Evolutionary conservation across 2,888 invertebrate genomes (phyloP), one percentile per base, ranked within the genome.

Genomic region (Cancer borealis): DNA sequence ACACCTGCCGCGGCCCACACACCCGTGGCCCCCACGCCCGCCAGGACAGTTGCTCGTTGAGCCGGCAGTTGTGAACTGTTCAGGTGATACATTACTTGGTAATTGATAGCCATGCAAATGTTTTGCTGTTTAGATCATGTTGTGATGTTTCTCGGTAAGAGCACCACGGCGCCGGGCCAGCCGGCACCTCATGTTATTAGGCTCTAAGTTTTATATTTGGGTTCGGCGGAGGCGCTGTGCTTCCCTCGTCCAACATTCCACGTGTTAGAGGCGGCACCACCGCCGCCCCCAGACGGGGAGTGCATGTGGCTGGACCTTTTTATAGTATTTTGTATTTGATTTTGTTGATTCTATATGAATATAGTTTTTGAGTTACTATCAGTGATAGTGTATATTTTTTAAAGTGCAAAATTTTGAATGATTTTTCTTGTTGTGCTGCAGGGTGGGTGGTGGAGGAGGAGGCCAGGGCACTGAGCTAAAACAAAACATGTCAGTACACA

Each of bases 31-130:
- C 84, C 84, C 84, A 84, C 84, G 84, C 84, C 39, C 84, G 84
- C 84, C 84, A 84, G 84, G 84, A 84, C 84, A 93, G 91, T 93
- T 91, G 91, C 88, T 94, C 66, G 54, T 91, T 92, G 91, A 87
- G 88, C 94, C 87, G 84, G 88, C 94, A 91, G 94, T 92, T 92
- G 84, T 54, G 91, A 92, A 94, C 94, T 94, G 94, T 39, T 73
- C 92, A 84, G 92, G 94, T 94, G 92, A 94, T 94, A 91, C 90
- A 91, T 92, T 88, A 92, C 87, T 94, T 92, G 92, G 84, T 92
- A 92, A 94, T 94, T 92, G 79, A 88, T 94, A 94, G 94, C 94
- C 94, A 94, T 94, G 94, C 94, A 94, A 94, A 91, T 94, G 94
- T 94, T 94, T 92, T 94, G 91, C 92, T 92, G 94, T 94, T 94